Evolutionary conservation across 2,888 invertebrate genomes (phyloP).

Genomic region (Helicoverpa assulta): DNA sequence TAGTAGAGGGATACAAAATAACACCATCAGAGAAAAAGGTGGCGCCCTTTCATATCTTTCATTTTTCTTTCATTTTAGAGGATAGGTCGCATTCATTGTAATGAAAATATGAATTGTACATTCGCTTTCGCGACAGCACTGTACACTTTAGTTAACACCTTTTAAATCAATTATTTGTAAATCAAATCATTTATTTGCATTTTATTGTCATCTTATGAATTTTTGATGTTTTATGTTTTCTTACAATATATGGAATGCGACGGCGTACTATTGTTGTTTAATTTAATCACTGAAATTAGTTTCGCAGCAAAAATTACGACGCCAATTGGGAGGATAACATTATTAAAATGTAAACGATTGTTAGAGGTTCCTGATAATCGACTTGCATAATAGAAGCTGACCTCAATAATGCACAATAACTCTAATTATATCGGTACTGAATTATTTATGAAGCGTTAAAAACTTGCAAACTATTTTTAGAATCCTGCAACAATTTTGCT

Average conservation of each 20-base stretch:
- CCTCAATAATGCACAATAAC: slow-evolving; percentile 58
- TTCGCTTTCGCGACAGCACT: slow-evolving; percentile 31
- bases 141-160: slow-evolving; percentile 48
- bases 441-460: slow-evolving; percentile 63
- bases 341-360: slow-evolving; percentile 23
- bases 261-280: slow-evolving; percentile 83
- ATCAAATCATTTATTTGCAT: slow-evolving; percentile 50
- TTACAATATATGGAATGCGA: slow-evolving; percentile 89
- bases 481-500: slow-evolving; percentile 5
- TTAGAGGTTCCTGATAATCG: slow-evolving; percentile 34
- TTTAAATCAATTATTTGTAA: slow-evolving; percentile 45
- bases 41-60: slow-evolving; percentile 80
- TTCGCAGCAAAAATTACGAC: neutral
- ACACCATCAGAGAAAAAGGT: slow-evolving; percentile 77
- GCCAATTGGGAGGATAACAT: slow-evolving; percentile 29
- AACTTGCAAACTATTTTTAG: slow-evolving; percentile 43
- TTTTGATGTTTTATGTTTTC: slow-evolving; percentile 77
- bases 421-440: slow-evolving; percentile 39
- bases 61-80: slow-evolving; percentile 79
- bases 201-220: slow-evolving; percentile 60
- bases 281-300: slow-evolving; percentile 59
- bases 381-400: slow-evolving; percentile 55
- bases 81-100: slow-evolving; percentile 88
- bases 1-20: slow-evolving; percentile 75
- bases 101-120: slow-evolving; percentile 74